Base-by-base conservation (phyloP, 2,888 invertebrate genomes). In the Cremastinae sp. region DNA sequence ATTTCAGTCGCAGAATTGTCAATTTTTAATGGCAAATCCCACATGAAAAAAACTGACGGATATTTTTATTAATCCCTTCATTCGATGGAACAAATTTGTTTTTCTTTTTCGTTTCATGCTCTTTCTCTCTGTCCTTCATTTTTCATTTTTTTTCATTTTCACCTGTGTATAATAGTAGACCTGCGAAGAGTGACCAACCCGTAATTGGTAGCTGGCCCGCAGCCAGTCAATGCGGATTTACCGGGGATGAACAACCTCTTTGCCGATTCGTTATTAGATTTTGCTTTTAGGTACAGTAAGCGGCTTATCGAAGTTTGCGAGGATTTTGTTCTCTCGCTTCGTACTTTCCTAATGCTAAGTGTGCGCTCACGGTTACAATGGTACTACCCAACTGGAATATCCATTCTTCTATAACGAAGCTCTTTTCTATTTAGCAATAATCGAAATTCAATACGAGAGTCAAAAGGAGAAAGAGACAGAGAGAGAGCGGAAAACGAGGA, bases 211-310 rank as follows among this genome's bases (percentile, higher is more conserved):
- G 56, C 68, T 80, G 80, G 80, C 75, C 12, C 47, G 49, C 22
- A 51, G 80, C 79, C 79, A 74, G 78, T 70, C 78, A 73, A 70
- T 45, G 64, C 53, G 76, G 70, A 62, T 78, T 79, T 74, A 68
- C 61, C 58, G n/a, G 56, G 66, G 66, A 70, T 69, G 78, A 69
- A 74, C 72, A 65, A 69, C 69, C 64, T 69, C 68, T 69, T 72
- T 66, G 71, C 74, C 74, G 61, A 77, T 78, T 79, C 75, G 76
- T 80, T 76, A 80, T 80, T 78, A 79, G 78, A 80, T 78, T 79
- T 78, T 73, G 72, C 75, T 75, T 72, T 74, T 51, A 62, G 53
- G 66, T 73, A 53, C 69, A 43, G 58, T 72, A 69, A 81, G 79
- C 81, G 56, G 79, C 78, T 81, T 80, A 80, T 76, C 75, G 66